A percentile compares a stretch with the other conserved stretches of the same genome.
phyloP scores from a whole-genome alignment of 2,797 vertebrate species.

The Momotus momota region DNA sequence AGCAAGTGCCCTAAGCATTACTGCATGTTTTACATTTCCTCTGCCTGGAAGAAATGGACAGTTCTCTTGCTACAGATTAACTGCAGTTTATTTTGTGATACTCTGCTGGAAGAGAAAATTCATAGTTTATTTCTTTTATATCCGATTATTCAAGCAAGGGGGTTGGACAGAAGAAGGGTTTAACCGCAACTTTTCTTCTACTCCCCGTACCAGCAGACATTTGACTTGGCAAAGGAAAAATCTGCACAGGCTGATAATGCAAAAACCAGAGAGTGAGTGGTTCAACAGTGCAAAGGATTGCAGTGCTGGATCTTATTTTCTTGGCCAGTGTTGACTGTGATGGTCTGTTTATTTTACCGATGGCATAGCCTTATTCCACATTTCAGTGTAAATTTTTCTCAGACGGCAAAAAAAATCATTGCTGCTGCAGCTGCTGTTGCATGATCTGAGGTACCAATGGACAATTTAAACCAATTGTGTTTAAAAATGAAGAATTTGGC shows the following conservation, averaged over 20 bases:
- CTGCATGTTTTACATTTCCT: background rate
- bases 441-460: background rate
- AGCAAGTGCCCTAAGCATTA: background rate
- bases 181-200: background rate
- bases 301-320: constrained; percentile 14
- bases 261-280: background rate
- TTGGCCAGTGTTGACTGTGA: background rate
- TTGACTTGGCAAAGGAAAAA: background rate
- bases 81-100: background rate
- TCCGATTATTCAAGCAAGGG: background rate
- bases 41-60: background rate
- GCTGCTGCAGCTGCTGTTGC: background rate
- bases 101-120: background rate
- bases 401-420: background rate
- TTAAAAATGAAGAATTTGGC: background rate
- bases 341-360: constrained; percentile 49
- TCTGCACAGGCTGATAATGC: background rate
- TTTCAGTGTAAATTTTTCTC: background rate
- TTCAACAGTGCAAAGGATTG: background rate
- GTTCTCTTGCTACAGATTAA: constrained; percentile 19
- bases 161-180: background rate
- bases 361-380: background rate
- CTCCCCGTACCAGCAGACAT: background rate
- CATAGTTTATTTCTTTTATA: constrained; percentile 23
- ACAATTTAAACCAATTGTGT: background rate